Evolutionary conservation across 2,888 invertebrate species (phyloP), one percentile per base, ranked within the genome.

Genomic region (Mimas tiliae): DNA sequence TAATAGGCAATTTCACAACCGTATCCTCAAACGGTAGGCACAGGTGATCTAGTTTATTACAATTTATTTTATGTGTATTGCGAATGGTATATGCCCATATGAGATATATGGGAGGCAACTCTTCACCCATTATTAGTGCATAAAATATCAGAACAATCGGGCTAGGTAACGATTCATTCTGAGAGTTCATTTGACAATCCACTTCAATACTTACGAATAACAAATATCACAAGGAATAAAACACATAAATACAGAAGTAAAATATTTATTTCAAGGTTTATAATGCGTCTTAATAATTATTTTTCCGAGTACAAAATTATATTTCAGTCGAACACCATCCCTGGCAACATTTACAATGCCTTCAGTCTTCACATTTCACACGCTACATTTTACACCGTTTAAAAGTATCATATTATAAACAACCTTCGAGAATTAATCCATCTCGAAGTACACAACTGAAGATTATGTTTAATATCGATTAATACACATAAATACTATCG

Each of bases 211-310:
- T 27, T 27, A 58, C n/a, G 38, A 6, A 33, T 4, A 65, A 38
- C 70, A 53, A 19, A 16, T 1, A 50, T 1, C 7, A 16, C 16
- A 50, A 19, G 50, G 19, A 50, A 50, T 8, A 70, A 73, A 74
- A 70, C 67, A 67, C 4, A 38, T 1, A 58, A 55, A 65, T 68
- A 76, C 69, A 75, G 69, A 74, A 77, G 76, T 83, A 83, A 81
- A 84, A 85, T 82, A 83, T 87, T 87, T 87, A 87, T 84, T 88
- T 82, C 75, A 85, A 87, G 81, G 83, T 86, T 86, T 81, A 85
- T 80, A 84, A 85, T 85, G 85, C 80, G 80, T 84, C 80, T 86
- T 76, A 45, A 64, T 47, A 45, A 64, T 64, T 64, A 64, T 11
- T 27, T 47, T 47, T 64, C 53, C 52, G 53, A 64, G 52, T 64